A percentile compares a stretch with the other conserved stretches of the same genome.
These are phyloP conservation scores for Ceratotherium simum DNA, from an alignment of 2,113 vertebrate species.

Conservation along the genomic window DNA sequence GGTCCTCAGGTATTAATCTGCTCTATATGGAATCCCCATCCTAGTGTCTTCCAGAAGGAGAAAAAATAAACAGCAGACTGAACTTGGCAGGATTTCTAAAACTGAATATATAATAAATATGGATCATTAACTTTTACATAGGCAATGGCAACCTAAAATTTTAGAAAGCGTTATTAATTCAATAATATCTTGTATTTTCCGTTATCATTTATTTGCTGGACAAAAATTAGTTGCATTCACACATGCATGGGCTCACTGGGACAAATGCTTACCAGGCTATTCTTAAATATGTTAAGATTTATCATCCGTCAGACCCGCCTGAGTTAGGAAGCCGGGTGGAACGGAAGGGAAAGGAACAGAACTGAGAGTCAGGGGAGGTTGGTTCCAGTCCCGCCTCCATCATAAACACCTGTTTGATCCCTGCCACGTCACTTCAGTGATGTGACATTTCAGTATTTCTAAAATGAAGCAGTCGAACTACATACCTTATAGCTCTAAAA, in stretches of 20 bases:
- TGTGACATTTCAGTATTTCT: background rate
- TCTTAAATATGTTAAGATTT: constrained; percentile 24
- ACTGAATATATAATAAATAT: background rate
- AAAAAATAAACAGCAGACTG: background rate
- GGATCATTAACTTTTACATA: background rate
- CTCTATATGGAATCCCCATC: background rate
- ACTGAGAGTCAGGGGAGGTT: background rate
- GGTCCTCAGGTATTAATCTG: background rate
- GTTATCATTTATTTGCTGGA: constrained; percentile 14
- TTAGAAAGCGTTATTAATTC: constrained; percentile 23
- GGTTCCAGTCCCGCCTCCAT: background rate
- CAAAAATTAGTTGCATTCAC: constrained; percentile 5
- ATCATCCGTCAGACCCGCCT: background rate
- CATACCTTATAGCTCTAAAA: background rate
- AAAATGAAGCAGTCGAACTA: background rate
- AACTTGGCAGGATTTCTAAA: constrained; percentile 1
- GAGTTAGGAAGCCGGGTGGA: background rate
- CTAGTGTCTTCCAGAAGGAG: background rate
- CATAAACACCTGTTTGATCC: background rate
- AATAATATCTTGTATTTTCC: background rate
- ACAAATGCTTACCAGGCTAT: background rate
- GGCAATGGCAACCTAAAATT: background rate
- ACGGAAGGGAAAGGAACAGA: background rate
- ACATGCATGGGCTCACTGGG: background rate
- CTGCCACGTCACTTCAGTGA: background rate